phyloP scores from a whole-genome alignment of 2,113 vertebrate genomes.

The Psephotus haematonotus region DNA sequence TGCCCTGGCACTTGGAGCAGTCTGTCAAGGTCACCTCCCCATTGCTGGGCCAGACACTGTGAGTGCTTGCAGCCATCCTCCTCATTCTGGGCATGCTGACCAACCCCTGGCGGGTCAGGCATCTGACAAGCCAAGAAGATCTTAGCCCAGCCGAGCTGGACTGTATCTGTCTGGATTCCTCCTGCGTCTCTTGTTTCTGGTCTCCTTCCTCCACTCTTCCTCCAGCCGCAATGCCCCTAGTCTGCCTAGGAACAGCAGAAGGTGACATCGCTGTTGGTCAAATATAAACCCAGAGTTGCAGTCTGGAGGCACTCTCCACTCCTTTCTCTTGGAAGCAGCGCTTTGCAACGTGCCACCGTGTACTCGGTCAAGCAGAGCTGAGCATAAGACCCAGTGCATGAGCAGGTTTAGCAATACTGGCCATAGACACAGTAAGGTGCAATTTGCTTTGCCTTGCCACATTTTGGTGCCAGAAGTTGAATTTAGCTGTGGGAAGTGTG shows the following conservation, averaged over 20 bases:
- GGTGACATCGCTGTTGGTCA: not conserved
- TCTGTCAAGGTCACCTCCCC: constrained; percentile 47
- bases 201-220: constrained; percentile 47
- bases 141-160: not conserved
- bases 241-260: constrained; percentile 57
- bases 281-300: not conserved
- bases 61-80: not conserved
- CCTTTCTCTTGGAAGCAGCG: not conserved
- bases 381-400: not conserved
- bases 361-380: not conserved
- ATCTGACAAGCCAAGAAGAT: not conserved
- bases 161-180: constrained; percentile 55
- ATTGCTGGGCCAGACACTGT: not conserved
- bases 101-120: not conserved
- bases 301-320: not conserved
- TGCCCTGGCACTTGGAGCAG: constrained; percentile 34
- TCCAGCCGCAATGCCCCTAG: not conserved
- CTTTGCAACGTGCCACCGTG: not conserved
- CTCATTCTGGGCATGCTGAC: constrained; percentile 49
- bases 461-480: constrained; percentile 25
- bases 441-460: constrained; percentile 46
- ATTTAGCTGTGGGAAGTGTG: constrained; percentile 15
- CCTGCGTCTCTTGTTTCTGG: not conserved
- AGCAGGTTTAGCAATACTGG: constrained; percentile 45
- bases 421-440: constrained; percentile 51